Conservation (phyloP, 2,113 vertebrate species). For the Stercorarius parasiticus region DNA sequence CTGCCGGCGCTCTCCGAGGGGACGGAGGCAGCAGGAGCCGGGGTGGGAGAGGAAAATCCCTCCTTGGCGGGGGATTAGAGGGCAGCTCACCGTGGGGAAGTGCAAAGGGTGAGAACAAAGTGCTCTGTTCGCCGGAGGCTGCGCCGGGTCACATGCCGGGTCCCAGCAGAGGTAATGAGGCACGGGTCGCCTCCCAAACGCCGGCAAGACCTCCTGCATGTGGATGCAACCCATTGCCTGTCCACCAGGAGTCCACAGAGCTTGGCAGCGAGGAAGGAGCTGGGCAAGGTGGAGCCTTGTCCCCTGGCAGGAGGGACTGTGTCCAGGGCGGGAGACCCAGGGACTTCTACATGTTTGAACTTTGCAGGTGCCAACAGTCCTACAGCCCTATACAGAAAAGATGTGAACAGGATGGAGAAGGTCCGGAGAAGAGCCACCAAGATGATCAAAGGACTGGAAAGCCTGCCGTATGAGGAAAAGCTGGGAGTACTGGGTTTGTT, state of each 20-base stretch:
- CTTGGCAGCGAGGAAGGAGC: neutral
- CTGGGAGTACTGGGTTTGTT: neutral
- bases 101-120: conserved; percentile 37
- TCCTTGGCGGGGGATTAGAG: conserved; percentile 40
- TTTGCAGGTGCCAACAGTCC: fast-evolving
- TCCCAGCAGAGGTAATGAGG: neutral
- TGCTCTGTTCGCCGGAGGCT: neutral
- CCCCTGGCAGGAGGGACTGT: neutral
- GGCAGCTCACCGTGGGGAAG: neutral
- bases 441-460: neutral
- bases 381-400: neutral
- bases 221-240: neutral
- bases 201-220: neutral
- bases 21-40: neutral
- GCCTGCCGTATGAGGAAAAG: neutral
- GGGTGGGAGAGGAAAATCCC: conserved; percentile 4
- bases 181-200: neutral
- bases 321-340: fast-evolving
- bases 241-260: neutral
- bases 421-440: neutral
- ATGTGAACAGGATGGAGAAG: neutral
- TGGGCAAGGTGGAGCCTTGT: neutral
- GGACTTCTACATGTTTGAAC: neutral
- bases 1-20: neutral
- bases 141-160: neutral